phyloP scores from a whole-genome alignment of 92 coral and sea anemone genomes.

The Parazoanthus atlanticus region DNA sequence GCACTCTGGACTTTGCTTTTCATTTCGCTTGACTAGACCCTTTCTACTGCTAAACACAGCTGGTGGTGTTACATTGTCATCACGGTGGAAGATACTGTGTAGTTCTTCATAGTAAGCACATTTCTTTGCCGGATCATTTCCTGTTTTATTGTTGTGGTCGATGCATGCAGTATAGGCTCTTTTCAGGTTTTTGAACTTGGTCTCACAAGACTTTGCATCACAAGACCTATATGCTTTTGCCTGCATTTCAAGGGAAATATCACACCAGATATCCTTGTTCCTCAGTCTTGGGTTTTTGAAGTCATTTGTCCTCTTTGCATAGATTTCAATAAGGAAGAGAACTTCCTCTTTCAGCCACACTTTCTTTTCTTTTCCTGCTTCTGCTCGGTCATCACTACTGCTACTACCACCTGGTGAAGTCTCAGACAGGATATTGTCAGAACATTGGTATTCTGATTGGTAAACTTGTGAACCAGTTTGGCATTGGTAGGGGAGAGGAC shows the following conservation, averaged over 20 bases:
- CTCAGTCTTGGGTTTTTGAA: conserved; percentile 43
- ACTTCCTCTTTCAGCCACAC: conserved; percentile 46
- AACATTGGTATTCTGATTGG: conserved; percentile 19
- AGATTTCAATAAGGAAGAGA: conserved; percentile 33
- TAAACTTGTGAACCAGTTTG: conserved; percentile 39
- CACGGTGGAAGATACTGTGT: conserved; percentile 28
- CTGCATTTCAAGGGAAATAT: conserved; percentile 42
- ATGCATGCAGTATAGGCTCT: conserved; percentile 46
- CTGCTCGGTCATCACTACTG: conserved; percentile 35
- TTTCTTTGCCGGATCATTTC: conserved; percentile 45
- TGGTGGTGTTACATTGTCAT: conserved; percentile 26
- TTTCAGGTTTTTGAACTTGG: conserved; percentile 52
- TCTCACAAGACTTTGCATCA: conserved; percentile 54
- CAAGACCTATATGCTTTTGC: conserved; percentile 31
- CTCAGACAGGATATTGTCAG: conserved; percentile 23
- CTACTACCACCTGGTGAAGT: conserved; percentile 16
- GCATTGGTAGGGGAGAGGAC: conserved; percentile 38
- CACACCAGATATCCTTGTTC: conserved; percentile 47
- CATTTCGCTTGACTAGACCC: conserved; percentile 35
- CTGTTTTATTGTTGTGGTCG: conserved; percentile 50
- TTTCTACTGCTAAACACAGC: conserved; percentile 47
- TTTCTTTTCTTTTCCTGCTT: conserved; percentile 41
- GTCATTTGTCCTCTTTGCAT: conserved; percentile 37
- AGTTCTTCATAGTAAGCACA: conserved; percentile 49
- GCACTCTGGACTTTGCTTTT: conserved; percentile 24